phyloP scores from a whole-genome alignment of 2,113 vertebrate genomes.

The Malaclemys terrapin region DNA sequence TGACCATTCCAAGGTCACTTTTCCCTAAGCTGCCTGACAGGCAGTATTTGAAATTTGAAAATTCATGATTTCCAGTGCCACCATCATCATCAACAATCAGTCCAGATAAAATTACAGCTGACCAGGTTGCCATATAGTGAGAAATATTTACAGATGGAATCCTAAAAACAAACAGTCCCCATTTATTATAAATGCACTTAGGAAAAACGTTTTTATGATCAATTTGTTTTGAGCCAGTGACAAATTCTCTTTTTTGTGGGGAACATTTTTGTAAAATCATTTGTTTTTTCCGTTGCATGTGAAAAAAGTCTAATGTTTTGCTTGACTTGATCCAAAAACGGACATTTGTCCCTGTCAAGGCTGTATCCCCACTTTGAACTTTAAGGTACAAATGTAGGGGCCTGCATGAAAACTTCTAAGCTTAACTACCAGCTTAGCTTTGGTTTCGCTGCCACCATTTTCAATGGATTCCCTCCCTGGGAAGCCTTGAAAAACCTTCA shows the following conservation, averaged over 20 bases:
- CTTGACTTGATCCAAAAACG: not conserved
- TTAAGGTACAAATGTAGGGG: too few species aligned
- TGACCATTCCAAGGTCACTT: not conserved
- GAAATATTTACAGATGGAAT: not conserved
- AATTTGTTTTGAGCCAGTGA: not conserved
- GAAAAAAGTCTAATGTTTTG: not conserved
- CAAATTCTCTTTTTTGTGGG: not conserved
- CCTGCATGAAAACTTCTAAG: too few species aligned
- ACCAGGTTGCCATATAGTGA: not conserved
- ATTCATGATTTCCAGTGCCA: not conserved
- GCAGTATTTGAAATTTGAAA: not conserved
- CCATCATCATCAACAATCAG: not conserved
- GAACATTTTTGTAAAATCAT: not conserved
- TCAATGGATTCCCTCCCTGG: too few species aligned
- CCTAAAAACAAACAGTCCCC: not conserved
- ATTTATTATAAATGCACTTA: not conserved
- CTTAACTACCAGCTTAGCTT: too few species aligned
- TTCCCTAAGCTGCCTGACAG: not conserved
- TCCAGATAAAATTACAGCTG: not conserved
- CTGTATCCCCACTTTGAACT: too few species aligned
- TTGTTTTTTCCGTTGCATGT: accelerated
- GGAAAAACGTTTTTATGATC: not conserved
- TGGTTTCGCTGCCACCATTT: too few species aligned
- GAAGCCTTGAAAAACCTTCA: too few species aligned
- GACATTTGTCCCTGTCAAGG: not conserved